A percentile compares a stretch with the other conserved stretches of the same genome.
Evolutionary conservation across 2,113 vertebrate genomes (phyloP).

Genomic region (Brachyhypopomus occidentalis): DNA sequence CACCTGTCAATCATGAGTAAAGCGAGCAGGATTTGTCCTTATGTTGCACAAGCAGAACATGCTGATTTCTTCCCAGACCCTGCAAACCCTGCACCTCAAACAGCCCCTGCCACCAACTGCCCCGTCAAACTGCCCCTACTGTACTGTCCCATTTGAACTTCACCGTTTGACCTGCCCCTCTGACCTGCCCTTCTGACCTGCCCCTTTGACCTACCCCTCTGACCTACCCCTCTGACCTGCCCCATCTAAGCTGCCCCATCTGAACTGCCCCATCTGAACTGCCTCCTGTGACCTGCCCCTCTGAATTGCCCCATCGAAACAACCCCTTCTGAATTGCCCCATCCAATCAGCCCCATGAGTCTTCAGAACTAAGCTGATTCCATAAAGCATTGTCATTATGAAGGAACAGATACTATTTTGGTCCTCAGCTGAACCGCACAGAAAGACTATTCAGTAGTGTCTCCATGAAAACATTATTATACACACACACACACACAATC

Average conservation of each 20-base stretch:
- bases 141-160: too few species aligned
- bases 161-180: too few species aligned
- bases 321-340: too few species aligned
- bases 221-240: not conserved
- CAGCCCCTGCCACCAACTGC: not conserved
- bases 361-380: conserved; percentile 39
- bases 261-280: too few species aligned
- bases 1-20: conserved; percentile 31
- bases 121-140: too few species aligned
- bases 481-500: not conserved
- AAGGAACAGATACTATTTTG: conserved; percentile 52
- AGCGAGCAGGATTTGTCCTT: conserved; percentile 61
- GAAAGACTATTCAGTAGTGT: conserved; percentile 35
- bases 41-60: conserved; percentile 54
- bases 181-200: too few species aligned
- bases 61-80: conserved; percentile 50
- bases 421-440: conserved; percentile 44
- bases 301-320: not conserved
- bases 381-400: conserved; percentile 52
- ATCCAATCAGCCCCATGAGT: not conserved
- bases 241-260: too few species aligned
- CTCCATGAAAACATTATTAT: conserved; percentile 2
- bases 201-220: conserved; percentile 29
- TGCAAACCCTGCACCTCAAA: not conserved
- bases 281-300: conserved; percentile 4